phyloP scores from a whole-genome alignment of 2,113 vertebrate species.

The Pipra filicauda region DNA sequence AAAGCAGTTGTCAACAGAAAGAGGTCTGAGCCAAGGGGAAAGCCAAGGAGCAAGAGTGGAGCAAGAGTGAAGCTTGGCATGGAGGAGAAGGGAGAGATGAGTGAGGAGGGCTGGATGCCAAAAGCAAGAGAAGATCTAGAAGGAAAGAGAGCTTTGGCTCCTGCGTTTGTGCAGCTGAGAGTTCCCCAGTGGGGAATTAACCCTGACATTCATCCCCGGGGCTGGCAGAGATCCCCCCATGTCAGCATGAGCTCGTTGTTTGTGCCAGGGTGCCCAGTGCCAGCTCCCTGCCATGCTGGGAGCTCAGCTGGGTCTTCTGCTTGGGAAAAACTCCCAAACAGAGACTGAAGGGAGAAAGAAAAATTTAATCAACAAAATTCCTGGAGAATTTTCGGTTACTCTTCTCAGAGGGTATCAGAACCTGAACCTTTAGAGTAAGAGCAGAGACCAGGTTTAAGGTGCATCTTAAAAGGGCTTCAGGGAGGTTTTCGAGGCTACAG shows the following conservation, averaged over 20 bases:
- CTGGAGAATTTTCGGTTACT: not conserved
- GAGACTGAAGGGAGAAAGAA: not conserved
- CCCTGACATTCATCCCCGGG: fast-evolving
- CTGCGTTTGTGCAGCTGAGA: not conserved
- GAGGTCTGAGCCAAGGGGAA: not conserved
- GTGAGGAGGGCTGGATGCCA: not conserved
- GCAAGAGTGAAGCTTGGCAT: not conserved
- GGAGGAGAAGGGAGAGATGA: not conserved
- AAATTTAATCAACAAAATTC: not conserved
- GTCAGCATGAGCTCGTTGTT: fast-evolving
- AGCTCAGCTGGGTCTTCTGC: not conserved
- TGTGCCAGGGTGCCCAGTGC: fast-evolving
- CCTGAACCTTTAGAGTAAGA: not conserved
- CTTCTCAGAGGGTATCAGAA: not conserved
- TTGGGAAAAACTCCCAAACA: fast-evolving
- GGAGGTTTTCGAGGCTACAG: not conserved
- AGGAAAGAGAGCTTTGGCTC: not conserved
- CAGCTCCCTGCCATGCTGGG: fast-evolving
- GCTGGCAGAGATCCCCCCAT: fast-evolving
- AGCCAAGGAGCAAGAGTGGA: not conserved
- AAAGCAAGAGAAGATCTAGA: not conserved
- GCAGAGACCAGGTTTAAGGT: not conserved
- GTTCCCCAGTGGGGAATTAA: not conserved
- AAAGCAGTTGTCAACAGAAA: not conserved
- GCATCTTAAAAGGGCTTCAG: not conserved